Conservation (phyloP, 2,797 vertebrate genomes). For the Adelosebastes latens region DNA sequence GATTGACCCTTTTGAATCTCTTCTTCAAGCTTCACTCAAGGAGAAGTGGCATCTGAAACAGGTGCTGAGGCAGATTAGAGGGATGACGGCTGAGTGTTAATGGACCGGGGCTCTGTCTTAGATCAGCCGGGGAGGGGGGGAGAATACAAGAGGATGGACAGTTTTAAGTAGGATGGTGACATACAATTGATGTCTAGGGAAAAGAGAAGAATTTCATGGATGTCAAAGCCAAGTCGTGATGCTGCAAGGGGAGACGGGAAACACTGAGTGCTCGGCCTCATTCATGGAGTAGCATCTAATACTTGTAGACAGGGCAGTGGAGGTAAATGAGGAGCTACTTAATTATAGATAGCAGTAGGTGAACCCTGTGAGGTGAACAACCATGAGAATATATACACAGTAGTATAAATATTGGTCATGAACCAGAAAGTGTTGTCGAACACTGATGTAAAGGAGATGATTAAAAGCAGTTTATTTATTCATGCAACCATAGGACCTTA, state of each 20-base stretch:
- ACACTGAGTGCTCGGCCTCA: background rate
- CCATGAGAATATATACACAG: background rate
- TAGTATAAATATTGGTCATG: background rate
- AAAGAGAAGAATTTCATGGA: slow-evolving; percentile 23
- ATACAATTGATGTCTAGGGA: background rate
- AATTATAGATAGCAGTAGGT: slow-evolving; percentile 1
- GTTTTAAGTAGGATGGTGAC: slow-evolving; percentile 28
- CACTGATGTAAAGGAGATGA: background rate
- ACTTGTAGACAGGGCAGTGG: background rate
- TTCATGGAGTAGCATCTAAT: background rate
- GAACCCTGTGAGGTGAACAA: background rate
- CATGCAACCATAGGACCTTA: background rate
- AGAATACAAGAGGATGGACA: slow-evolving; percentile 19
- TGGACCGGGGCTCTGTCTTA: slow-evolving; percentile 14
- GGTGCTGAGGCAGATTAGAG: slow-evolving; percentile 35
- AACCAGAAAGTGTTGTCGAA: background rate
- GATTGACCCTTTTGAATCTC: slow-evolving; percentile 6
- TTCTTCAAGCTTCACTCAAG: slow-evolving; percentile 10
- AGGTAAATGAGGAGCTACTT: background rate
- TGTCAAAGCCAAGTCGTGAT: background rate
- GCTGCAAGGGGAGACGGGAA: background rate
- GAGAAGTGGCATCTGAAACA: slow-evolving; percentile 22
- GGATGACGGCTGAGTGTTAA: slow-evolving; percentile 25
- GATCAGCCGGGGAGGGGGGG: background rate
- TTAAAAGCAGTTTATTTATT: background rate